These are phyloP conservation scores for Tadarida brasiliensis DNA, from an alignment of 2,797 vertebrate genomes.

Conservation along the genomic window DNA sequence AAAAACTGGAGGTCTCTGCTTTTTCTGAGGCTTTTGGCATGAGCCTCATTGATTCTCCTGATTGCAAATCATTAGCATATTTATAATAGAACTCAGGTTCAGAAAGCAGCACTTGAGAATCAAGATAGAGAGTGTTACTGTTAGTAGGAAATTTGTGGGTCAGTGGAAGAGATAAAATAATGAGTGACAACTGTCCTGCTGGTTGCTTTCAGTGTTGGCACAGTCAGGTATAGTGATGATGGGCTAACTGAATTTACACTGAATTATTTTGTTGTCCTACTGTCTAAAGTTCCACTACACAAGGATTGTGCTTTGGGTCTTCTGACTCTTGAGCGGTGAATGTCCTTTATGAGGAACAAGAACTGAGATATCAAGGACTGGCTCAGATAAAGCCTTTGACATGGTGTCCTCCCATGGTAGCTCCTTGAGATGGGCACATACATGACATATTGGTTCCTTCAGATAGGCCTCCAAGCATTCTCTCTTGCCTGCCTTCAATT, in stretches of 20 bases:
- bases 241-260: background rate
- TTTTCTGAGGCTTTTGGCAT: background rate
- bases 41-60: background rate
- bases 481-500: background rate
- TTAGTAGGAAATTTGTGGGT: constrained; percentile 1
- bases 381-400: background rate
- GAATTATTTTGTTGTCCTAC: background rate
- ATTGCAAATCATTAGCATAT: background rate
- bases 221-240: background rate
- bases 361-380: background rate
- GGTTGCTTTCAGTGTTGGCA: background rate
- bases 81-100: background rate
- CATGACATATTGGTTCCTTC: background rate
- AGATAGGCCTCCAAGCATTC: background rate
- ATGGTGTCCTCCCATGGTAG: too few relatives aligned
- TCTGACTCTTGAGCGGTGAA: background rate
- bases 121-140: background rate
- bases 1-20: background rate
- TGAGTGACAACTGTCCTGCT: background rate
- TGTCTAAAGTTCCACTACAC: background rate
- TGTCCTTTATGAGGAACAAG: background rate
- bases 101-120: constrained; percentile 1
- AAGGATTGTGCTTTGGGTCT: background rate
- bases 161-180: background rate
- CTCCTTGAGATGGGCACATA: background rate